Conservation (phyloP, 2,888 invertebrate genomes). For the Drosophila rubida region DNA sequence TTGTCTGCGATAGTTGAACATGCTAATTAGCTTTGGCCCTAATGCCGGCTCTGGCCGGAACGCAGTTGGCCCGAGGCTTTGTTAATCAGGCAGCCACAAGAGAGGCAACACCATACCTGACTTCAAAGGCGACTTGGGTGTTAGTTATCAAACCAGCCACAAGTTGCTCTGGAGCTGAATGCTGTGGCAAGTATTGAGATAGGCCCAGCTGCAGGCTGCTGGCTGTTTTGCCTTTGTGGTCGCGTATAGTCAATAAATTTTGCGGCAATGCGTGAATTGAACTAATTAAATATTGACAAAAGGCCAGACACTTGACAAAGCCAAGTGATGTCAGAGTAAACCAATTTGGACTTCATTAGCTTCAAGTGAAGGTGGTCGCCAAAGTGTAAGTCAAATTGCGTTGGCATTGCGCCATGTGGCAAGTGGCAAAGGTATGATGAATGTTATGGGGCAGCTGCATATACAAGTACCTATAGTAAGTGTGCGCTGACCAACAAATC, state of each 20-base stretch:
- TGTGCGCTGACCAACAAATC: slow-evolving; percentile 53
- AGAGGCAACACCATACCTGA: slow-evolving; percentile 13
- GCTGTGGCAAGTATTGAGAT: background rate
- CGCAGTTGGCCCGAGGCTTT: slow-evolving; percentile 9
- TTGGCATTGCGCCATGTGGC: slow-evolving; percentile 14
- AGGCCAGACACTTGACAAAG: slow-evolving; percentile 10
- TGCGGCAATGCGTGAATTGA: slow-evolving; percentile 61
- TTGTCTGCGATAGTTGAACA: slow-evolving; percentile 23
- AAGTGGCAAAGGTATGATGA: slow-evolving; percentile 52
- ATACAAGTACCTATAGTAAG: background rate
- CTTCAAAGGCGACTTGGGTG: background rate
- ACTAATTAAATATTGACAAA: slow-evolving; percentile 77
- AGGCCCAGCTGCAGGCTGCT: background rate
- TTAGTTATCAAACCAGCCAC: slow-evolving; percentile 21
- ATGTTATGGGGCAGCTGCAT: slow-evolving; percentile 49
- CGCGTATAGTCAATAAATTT: slow-evolving; percentile 50
- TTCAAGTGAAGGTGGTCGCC: slow-evolving; percentile 20
- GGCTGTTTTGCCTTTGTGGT: slow-evolving; percentile 6
- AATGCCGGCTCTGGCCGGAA: slow-evolving; percentile 6
- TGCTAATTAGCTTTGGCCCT: slow-evolving; percentile 41
- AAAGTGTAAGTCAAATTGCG: slow-evolving; percentile 16
- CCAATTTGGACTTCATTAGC: slow-evolving; percentile 61
- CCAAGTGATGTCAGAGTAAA: slow-evolving; percentile 11
- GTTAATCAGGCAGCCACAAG: slow-evolving; percentile 31
- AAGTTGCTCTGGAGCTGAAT: slow-evolving; percentile 12